Evolutionary conservation across 2,797 vertebrate genomes (phyloP).

Genomic region (Malacoraja senta): DNA sequence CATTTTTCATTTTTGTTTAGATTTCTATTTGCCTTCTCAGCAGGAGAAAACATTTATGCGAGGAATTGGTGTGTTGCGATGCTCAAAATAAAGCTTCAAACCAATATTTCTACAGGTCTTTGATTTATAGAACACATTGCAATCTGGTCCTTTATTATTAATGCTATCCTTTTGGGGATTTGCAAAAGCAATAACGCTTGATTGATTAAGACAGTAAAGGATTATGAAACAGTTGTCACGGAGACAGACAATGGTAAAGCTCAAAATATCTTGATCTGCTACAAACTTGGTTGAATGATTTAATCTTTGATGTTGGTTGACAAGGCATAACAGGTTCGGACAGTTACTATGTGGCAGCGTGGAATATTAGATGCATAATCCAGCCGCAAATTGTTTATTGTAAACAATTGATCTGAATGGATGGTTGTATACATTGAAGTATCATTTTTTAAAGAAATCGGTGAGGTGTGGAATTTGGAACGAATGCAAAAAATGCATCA

Average conservation of each 20-base stretch:
- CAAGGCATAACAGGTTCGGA: not conserved
- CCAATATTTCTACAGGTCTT: not conserved
- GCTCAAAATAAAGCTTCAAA: not conserved
- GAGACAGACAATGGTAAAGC: not conserved
- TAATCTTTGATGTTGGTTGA: constrained; percentile 9
- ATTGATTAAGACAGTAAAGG: constrained; percentile 27
- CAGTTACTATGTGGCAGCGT: not conserved
- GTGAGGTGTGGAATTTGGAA: not conserved
- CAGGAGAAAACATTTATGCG: not conserved
- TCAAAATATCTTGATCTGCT: constrained; percentile 19
- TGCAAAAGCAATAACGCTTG: not conserved
- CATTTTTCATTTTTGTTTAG: not conserved
- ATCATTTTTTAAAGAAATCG: not conserved
- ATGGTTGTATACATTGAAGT: not conserved
- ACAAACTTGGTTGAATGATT: constrained; percentile 13
- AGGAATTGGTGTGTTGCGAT: not conserved
- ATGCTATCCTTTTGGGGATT: not conserved
- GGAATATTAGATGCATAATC: not conserved
- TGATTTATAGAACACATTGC: constrained; percentile 2
- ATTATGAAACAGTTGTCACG: constrained; percentile 9
- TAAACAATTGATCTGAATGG: not conserved
- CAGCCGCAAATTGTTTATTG: not conserved
- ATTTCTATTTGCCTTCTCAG: not conserved
- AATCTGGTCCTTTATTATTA: not conserved
- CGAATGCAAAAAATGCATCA: not conserved